Percentiles rank a stretch among this genome's conserved stretches.
phyloP scores from a whole-genome alignment of 2,113 vertebrate species.

The Tichodroma muraria region DNA sequence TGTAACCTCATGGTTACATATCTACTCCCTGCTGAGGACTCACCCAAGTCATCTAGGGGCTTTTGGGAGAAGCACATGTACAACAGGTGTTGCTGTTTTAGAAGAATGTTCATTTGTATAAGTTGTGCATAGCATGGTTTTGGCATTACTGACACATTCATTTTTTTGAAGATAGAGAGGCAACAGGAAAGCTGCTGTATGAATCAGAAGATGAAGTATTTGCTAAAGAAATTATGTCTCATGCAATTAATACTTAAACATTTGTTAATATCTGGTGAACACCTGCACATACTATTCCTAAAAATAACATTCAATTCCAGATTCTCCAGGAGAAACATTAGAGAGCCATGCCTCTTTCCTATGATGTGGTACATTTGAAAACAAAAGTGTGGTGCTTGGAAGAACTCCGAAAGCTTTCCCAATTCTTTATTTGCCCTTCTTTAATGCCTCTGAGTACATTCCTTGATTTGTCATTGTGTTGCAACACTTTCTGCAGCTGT shows the following conservation, averaged over 20 bases:
- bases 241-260: neutral
- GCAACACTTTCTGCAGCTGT: neutral
- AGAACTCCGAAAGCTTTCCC: neutral
- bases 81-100: neutral
- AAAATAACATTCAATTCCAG: neutral
- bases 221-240: neutral
- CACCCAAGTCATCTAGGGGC: neutral
- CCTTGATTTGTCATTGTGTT: neutral
- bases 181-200: neutral
- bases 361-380: conserved; percentile 1
- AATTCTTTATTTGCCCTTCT: neutral
- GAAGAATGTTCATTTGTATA: neutral
- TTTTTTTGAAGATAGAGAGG: neutral
- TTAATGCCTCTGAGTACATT: neutral
- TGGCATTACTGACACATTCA: neutral
- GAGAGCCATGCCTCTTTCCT: neutral
- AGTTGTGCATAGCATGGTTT: neutral
- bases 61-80: neutral
- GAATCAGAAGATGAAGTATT: neutral
- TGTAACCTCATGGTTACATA: neutral
- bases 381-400: neutral
- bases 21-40: neutral
- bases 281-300: neutral
- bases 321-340: neutral
- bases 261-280: conserved; percentile 27